Conservation (phyloP, 2,113 vertebrate species). For the Craseonycteris thonglongyai region DNA sequence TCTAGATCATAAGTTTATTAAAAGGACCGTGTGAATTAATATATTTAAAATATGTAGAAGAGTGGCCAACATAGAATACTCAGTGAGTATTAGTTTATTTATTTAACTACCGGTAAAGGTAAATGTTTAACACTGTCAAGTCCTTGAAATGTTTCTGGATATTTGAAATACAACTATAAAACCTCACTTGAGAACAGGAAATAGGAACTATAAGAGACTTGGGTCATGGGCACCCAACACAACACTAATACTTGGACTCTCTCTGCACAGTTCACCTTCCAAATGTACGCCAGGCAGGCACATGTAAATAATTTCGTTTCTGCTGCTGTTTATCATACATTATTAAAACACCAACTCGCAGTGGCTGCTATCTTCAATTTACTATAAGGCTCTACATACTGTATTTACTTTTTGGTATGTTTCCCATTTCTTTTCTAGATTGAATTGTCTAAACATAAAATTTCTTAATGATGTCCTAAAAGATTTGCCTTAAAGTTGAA, state of each 20-base stretch:
- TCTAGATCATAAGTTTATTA: background rate
- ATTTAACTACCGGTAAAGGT: background rate
- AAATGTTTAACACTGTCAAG: background rate
- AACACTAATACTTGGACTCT: background rate
- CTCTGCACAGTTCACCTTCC: background rate
- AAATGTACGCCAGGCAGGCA: background rate
- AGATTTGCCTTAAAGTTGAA: slow-evolving; percentile 15
- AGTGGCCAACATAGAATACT: background rate
- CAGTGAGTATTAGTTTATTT: background rate
- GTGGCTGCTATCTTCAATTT: background rate
- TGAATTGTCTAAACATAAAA: background rate
- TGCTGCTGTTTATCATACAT: slow-evolving; percentile 35
- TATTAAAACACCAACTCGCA: slow-evolving; percentile 35
- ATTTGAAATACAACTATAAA: background rate
- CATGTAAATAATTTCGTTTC: slow-evolving; percentile 61
- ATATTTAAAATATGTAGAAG: background rate
- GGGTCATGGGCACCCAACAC: background rate
- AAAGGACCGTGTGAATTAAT: background rate
- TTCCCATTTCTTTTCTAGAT: background rate
- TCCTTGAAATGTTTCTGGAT: background rate
- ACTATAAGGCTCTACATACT: background rate
- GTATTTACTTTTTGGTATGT: background rate
- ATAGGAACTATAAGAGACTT: background rate
- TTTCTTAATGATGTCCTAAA: background rate
- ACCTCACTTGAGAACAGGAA: background rate